A percentile compares a stretch with the other conserved stretches of the same genome.
phyloP scores from a whole-genome alignment of 2,888 invertebrate genomes.

The Clitarchus hookeri region DNA sequence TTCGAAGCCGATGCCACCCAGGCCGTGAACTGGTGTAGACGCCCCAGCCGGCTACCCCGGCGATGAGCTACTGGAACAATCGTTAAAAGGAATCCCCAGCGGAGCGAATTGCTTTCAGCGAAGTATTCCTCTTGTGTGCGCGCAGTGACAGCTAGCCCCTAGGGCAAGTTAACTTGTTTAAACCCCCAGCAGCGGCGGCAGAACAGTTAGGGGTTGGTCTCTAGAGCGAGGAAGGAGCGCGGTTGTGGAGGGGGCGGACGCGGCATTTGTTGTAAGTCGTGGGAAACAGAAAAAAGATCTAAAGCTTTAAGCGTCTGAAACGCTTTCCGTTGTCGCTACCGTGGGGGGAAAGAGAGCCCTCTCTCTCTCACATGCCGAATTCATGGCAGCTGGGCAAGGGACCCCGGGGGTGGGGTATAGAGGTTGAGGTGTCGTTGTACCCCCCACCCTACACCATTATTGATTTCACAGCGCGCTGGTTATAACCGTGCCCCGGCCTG shows the following conservation, averaged over 20 bases:
- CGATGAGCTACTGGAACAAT: background rate
- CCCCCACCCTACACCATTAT: background rate
- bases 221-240: background rate
- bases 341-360: background rate
- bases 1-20: no score
- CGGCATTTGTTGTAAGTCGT: background rate
- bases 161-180: conserved; percentile 6
- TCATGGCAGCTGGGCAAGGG: background rate
- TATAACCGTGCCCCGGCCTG: background rate
- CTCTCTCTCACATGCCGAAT: background rate
- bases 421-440: background rate
- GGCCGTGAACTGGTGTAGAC: background rate
- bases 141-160: background rate
- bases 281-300: background rate
- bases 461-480: background rate
- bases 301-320: background rate
- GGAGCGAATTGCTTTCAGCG: background rate
- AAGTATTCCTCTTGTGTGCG: background rate
- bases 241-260: background rate
- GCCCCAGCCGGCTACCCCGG: background rate
- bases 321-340: background rate
- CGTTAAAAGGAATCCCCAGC: background rate
- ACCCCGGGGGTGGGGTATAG: background rate
- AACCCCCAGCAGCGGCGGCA: background rate
- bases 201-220: background rate